A percentile compares a stretch with the other conserved stretches of the same genome.
phyloP scores from a whole-genome alignment of 2,797 vertebrate genomes.

The Danio jaintianensis region DNA sequence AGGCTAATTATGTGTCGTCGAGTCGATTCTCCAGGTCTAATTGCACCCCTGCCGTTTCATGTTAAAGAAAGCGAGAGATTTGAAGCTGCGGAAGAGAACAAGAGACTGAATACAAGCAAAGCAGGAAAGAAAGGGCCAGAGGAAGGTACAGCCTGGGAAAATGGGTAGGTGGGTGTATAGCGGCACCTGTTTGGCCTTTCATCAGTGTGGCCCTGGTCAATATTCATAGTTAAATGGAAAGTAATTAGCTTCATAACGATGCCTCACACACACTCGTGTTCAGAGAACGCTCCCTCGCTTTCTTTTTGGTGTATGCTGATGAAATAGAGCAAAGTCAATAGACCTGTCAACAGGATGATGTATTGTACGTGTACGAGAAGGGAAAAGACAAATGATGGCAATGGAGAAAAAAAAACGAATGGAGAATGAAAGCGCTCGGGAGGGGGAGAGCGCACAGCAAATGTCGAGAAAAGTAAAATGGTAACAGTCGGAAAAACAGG shows the following conservation, averaged over 20 bases:
- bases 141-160: not conserved
- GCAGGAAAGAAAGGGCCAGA: conserved; percentile 14
- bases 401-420: conserved; percentile 12
- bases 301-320: conserved; percentile 23
- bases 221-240: conserved; percentile 46
- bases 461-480: conserved; percentile 4
- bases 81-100: conserved; percentile 23
- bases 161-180: conserved; percentile 14
- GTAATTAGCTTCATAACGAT: conserved; percentile 52
- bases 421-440: not conserved
- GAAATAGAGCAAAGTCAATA: conserved; percentile 39
- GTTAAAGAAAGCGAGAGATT: conserved; percentile 37
- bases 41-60: conserved; percentile 56
- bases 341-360: conserved; percentile 27
- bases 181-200: conserved; percentile 49
- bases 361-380: conserved; percentile 22
- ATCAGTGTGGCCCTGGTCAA: conserved; percentile 33
- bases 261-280: conserved; percentile 19
- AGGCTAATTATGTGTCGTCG: conserved; percentile 60
- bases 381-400: conserved; percentile 39
- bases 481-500: not conserved
- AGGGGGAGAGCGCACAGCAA: conserved; percentile 19
- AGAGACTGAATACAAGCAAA: conserved; percentile 24
- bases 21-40: conserved; percentile 57
- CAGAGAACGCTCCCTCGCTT: not conserved